These are phyloP conservation scores for Ptiloglossa arizonensis DNA, from an alignment of 1,140 invertebrate species.

Conservation along the genomic window DNA sequence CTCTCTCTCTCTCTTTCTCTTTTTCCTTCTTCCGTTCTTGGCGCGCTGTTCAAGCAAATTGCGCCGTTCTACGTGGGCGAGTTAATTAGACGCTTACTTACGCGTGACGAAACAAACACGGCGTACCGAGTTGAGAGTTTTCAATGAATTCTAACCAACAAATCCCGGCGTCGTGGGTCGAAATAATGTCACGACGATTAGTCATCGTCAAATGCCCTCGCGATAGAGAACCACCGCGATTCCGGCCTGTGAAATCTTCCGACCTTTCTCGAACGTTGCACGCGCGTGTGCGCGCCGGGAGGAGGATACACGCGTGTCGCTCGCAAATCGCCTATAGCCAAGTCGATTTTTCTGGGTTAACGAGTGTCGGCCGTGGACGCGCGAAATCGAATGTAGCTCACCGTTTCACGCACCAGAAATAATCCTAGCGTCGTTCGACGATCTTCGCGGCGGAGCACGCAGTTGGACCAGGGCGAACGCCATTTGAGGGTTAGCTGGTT, in stretches of 20 bases:
- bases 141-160: constrained; percentile 8
- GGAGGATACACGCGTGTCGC: not conserved
- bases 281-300: not conserved
- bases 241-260: not conserved
- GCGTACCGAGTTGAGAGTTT: not conserved
- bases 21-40: not conserved
- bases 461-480: not conserved
- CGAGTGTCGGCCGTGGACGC: not conserved
- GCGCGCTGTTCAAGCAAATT: not conserved
- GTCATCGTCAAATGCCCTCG: not conserved
- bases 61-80: constrained; percentile 4
- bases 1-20: not conserved
- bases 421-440: not conserved
- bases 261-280: not conserved
- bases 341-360: constrained; percentile 9
- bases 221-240: not conserved
- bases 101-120: constrained; percentile 38
- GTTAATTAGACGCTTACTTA: constrained; percentile 39
- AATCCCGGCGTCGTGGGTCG: not conserved
- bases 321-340: not conserved
- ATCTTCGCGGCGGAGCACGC: not conserved
- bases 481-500: not conserved
- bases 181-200: constrained; percentile 33
- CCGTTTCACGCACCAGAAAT: constrained; percentile 1
- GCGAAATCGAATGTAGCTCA: not conserved